Percentiles rank a stretch among this genome's conserved stretches.
These are phyloP conservation scores for Triplophysa bombifrons DNA, from an alignment of 2,797 vertebrate genomes.

Conservation along the genomic window DNA sequence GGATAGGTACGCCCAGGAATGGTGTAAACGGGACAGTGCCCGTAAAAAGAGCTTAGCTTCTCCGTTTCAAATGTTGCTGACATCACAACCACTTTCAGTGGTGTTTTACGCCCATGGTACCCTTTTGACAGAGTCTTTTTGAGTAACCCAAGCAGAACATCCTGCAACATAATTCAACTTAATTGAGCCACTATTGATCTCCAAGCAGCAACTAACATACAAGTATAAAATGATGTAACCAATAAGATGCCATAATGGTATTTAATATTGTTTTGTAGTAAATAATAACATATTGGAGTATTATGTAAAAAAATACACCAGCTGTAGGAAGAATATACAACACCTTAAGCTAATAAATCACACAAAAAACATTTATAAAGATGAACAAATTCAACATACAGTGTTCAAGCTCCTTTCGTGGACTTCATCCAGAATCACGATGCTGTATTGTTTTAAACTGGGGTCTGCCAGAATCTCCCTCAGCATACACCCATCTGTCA, in stretches of 20 bases:
- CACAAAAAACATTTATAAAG: no score
- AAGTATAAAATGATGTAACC: no score
- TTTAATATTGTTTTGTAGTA: no score
- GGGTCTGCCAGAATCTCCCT: conserved; percentile 89
- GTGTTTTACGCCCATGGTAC: conserved; percentile 69
- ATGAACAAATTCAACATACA: conserved; percentile 63
- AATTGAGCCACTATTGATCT: background rate
- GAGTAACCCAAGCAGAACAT: conserved; percentile 93
- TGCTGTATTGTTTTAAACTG: conserved; percentile 85
- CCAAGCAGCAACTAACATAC: background rate
- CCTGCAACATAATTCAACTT: conserved; percentile 74
- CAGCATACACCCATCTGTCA: conserved; percentile 96
- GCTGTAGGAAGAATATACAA: no score
- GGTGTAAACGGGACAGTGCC: conserved; percentile 83
- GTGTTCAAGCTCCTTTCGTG: conserved; percentile 97
- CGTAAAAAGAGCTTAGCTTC: conserved; percentile 89
- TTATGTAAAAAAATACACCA: no score
- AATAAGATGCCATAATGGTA: no score
- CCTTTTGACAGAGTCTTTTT: conserved; percentile 84
- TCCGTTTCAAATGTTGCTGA: conserved; percentile 94
- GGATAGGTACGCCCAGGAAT: conserved; percentile 93
- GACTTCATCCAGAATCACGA: conserved; percentile 93
- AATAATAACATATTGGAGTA: no score
- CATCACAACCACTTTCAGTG: conserved; percentile 93
- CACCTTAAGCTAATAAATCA: no score